These are phyloP conservation scores for Orthonevra nobilis DNA, from an alignment of 2,888 invertebrate species.

Conservation along the genomic window DNA sequence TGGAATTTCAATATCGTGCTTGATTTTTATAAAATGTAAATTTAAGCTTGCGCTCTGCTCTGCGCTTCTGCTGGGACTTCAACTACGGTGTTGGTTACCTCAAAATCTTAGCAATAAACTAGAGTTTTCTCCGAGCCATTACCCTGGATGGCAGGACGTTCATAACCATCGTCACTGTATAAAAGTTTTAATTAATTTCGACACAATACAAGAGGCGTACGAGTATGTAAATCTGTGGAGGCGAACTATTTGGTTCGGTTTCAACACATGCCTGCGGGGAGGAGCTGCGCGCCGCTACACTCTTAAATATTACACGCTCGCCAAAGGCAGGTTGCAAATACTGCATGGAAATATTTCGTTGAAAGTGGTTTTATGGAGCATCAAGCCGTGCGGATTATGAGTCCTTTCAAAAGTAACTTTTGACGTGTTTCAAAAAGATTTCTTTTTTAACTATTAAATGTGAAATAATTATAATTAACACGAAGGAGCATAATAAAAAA, in stretches of 20 bases:
- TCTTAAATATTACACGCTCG: too few species aligned
- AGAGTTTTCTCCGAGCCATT: background rate
- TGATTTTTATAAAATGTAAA: constrained; percentile 49
- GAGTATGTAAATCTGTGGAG: constrained; percentile 3
- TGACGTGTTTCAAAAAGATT: too few species aligned
- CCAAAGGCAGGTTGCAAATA: too few species aligned
- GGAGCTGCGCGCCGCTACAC: too few species aligned
- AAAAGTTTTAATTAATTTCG: constrained; percentile 63
- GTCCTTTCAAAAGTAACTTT: too few species aligned
- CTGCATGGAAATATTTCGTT: too few species aligned
- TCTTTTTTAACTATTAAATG: too few species aligned
- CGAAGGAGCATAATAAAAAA: background rate
- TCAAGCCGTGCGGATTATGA: too few species aligned
- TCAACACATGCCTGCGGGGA: too few species aligned
- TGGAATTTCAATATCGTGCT: constrained; percentile 35
- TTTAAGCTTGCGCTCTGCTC: constrained; percentile 7
- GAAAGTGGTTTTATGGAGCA: too few species aligned
- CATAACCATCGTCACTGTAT: constrained; percentile 24
- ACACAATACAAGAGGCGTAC: constrained; percentile 21
- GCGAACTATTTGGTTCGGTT: too few species aligned
- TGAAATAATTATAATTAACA: constrained; percentile 22
- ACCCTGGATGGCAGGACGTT: background rate
- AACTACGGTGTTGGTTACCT: background rate
- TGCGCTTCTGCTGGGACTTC: too few species aligned
- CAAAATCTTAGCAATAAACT: constrained; percentile 8